Evolutionary conservation across 1,140 invertebrate genomes (phyloP).

Genomic region (Bombus soroeensis): DNA sequence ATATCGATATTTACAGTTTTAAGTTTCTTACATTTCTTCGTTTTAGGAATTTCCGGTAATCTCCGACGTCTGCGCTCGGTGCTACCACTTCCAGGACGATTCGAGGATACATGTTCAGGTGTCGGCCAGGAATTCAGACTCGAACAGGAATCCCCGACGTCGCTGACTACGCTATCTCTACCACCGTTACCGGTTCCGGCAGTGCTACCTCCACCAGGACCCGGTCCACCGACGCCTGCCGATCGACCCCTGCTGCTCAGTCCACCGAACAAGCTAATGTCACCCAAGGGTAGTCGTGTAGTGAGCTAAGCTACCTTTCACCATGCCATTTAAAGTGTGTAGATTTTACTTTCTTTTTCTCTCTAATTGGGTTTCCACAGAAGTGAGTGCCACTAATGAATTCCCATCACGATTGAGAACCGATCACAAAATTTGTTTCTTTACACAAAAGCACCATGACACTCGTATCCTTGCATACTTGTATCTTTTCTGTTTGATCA

Average conservation of each 20-base stretch:
- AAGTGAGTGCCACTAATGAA: no score
- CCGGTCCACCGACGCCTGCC: conserved; percentile 62
- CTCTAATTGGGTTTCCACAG: neutral
- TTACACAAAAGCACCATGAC: neutral
- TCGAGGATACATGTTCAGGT: conserved; percentile 75
- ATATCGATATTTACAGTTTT: neutral
- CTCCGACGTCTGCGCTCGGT: conserved; percentile 89
- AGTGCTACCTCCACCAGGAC: conserved; percentile 56
- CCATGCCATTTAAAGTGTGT: conserved; percentile 46
- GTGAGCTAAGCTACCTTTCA: conserved; percentile 72
- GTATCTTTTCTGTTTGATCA: neutral
- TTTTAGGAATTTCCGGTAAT: conserved; percentile 93
- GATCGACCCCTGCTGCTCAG: conserved; percentile 76
- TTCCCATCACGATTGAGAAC: neutral
- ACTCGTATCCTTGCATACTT: neutral
- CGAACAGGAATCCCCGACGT: conserved; percentile 78
- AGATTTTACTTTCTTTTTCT: neutral
- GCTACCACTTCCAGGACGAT: conserved; percentile 72
- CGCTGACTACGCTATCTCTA: conserved; percentile 79
- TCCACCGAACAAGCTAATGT: conserved; percentile 80
- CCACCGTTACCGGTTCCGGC: conserved; percentile 63
- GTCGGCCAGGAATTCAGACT: conserved; percentile 79
- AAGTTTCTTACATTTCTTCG: conserved; percentile 89
- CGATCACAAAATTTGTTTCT: neutral
- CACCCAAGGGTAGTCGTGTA: conserved; percentile 70